Base-by-base conservation (phyloP, 2,113 vertebrate species). In the Mola mola region DNA sequence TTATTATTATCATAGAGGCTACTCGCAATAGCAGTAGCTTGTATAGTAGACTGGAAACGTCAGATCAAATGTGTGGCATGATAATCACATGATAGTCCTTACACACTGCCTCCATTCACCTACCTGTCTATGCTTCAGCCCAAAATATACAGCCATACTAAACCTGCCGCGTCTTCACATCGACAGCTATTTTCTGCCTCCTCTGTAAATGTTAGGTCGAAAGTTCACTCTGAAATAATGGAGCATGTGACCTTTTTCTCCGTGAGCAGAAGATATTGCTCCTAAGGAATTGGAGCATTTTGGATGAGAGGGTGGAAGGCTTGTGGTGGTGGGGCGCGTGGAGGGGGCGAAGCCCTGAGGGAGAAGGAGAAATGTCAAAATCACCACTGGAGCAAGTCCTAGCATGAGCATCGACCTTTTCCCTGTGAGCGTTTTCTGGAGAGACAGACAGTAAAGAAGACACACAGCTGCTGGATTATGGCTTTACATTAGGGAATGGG, bases 191-290 rank as follows among this genome's bases (percentile, higher is more conserved):
- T 90, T 90, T 86, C 78, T 55, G 68, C 83, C 79, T 83, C 70
- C 78, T 81, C 81, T 72, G 74, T 88, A 91, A 92, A 92, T 88
- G 90, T 87, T 89, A 88, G 89, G 89, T 90, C 83, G 53, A 86
- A 86, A 89, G 89, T 90, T 90, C 88, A 81, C 74, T 82, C 76
- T 82, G 85, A 88, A 90, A 88, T 92, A 91, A 91, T 91, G 83
- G 89, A 83, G 83, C 82, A 55, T 81, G 88, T 91, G 90, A 92
- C 90, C 89, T 92, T 92, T 91, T 85, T 88, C 80, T 76, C 75
- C 20, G 61, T 36, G 64, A 85, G 78, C 84, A 78, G 84, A 77
- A 82, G 83, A 85, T 82, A 86, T 81, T 86, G 86, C 86, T 86
- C 78, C 67, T 2, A 58, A 84, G 83, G 78, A 88, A 87, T 70